phyloP scores from a whole-genome alignment of 2,113 vertebrate genomes.

The Sander vitreus region DNA sequence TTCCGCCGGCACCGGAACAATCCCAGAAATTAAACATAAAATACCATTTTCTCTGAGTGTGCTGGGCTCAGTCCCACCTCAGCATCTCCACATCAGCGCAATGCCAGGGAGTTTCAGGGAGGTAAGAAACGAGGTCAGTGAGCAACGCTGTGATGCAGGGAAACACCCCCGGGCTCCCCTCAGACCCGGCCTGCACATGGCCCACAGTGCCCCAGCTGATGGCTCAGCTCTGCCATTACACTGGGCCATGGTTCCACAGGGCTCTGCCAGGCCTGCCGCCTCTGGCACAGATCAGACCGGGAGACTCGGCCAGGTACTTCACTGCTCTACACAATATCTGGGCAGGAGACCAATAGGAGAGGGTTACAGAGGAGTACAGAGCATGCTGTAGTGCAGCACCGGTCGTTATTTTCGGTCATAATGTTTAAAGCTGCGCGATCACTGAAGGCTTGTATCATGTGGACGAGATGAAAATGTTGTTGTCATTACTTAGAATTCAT shows the following conservation, averaged over 20 bases:
- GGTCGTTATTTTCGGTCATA: too few relatives aligned
- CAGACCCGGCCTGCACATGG: conserved; percentile 46
- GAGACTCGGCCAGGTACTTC: conserved; percentile 38
- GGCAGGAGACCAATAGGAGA: conserved; percentile 7
- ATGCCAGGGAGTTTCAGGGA: conserved; percentile 39
- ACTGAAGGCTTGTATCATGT: too few relatives aligned
- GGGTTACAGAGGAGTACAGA: conserved; percentile 1
- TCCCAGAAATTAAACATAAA: background rate
- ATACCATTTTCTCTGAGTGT: conserved; percentile 4
- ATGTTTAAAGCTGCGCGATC: too few relatives aligned
- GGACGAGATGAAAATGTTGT: too few relatives aligned
- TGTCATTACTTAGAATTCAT: too few relatives aligned
- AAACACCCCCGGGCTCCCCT: conserved; percentile 57
- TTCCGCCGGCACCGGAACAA: too few relatives aligned
- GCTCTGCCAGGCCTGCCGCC: conserved; percentile 11
- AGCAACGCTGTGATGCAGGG: conserved; percentile 66
- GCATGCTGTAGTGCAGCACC: background rate
- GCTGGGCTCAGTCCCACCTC: conserved; percentile 1
- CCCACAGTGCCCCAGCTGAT: conserved; percentile 59
- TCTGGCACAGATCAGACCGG: conserved; percentile 26
- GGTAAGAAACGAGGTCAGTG: conserved; percentile 70
- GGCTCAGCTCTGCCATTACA: conserved; percentile 36
- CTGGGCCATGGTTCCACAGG: conserved; percentile 47
- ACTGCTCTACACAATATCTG: conserved; percentile 6
- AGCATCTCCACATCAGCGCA: conserved; percentile 22